These are phyloP conservation scores for Aptenodytes patagonicus DNA, from an alignment of 2,113 vertebrate genomes.

Conservation along the genomic window DNA sequence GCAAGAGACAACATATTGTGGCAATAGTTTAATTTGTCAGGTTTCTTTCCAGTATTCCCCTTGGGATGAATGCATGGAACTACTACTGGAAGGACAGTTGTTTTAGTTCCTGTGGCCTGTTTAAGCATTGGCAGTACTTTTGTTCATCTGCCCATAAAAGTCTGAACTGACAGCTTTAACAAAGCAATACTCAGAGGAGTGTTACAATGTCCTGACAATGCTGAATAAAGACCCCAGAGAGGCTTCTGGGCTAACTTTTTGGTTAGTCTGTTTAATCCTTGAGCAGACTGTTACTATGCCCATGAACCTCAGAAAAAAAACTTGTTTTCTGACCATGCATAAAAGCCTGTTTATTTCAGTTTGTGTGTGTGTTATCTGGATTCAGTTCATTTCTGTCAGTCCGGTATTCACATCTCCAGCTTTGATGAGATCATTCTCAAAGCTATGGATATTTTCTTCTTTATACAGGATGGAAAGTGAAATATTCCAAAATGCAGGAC, in stretches of 20 bases:
- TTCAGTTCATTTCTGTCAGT: background rate
- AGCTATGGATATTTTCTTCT: background rate
- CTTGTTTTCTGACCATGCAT: fast-evolving
- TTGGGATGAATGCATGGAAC: background rate
- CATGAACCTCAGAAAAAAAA: background rate
- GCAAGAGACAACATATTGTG: background rate
- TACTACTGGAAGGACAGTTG: background rate
- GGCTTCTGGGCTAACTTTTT: background rate
- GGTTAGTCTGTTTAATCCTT: background rate
- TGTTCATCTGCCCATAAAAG: background rate
- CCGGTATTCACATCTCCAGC: background rate
- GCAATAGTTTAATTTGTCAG: background rate
- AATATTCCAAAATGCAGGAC: background rate
- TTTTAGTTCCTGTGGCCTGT: background rate
- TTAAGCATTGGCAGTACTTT: background rate
- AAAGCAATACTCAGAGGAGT: background rate
- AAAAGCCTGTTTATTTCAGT: background rate
- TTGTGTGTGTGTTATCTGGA: background rate
- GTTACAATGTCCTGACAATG: background rate
- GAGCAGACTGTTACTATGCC: background rate
- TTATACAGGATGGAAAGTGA: background rate
- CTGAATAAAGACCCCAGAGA: background rate
- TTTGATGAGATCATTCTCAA: background rate
- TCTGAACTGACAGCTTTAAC: background rate
- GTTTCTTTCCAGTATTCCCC: background rate